Evolutionary conservation across 1,140 invertebrate genomes (phyloP).

Genomic region (Lepidurus arcticus): DNA sequence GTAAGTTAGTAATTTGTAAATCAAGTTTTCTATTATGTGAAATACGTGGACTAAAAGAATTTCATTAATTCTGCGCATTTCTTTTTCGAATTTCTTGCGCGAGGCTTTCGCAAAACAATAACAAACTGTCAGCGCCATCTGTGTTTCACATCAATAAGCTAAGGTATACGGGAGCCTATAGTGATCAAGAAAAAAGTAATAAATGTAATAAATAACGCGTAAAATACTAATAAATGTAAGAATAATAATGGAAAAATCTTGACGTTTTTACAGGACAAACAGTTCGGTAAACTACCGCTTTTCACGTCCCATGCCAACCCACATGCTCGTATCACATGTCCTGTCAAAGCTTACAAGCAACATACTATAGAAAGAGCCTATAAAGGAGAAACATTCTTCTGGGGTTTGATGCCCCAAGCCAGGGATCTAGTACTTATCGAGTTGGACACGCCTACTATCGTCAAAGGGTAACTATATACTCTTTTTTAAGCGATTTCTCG

Average conservation of each 20-base stretch:
- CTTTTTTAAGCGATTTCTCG: slow-evolving; percentile 22
- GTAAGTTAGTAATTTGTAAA: too few species aligned
- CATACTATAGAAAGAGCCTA: slow-evolving; percentile 78
- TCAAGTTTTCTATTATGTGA: too few species aligned
- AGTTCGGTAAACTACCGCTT: slow-evolving; percentile 80
- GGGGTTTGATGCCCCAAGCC: slow-evolving; percentile 78
- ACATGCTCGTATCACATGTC: slow-evolving; percentile 64
- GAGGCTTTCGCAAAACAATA: too few species aligned
- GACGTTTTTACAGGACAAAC: slow-evolving; percentile 63
- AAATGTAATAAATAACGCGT: too few species aligned
- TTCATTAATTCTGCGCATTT: too few species aligned
- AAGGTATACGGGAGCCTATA: too few species aligned
- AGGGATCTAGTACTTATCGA: slow-evolving; percentile 77
- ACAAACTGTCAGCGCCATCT: too few species aligned
- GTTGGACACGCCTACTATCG: slow-evolving; percentile 65
- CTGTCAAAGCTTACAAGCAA: slow-evolving; percentile 77
- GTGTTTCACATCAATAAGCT: too few species aligned
- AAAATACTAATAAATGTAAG: not conserved
- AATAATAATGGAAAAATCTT: slow-evolving; percentile 27
- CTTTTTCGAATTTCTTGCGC: too few species aligned
- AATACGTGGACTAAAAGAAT: too few species aligned
- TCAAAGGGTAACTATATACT: slow-evolving; percentile 60
- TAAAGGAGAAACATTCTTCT: slow-evolving; percentile 82
- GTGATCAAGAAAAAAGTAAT: too few species aligned
- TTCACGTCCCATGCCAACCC: slow-evolving; percentile 68